A percentile compares a stretch with the other conserved stretches of the same genome.
These are phyloP conservation scores for Armadillidium nasatum DNA, from an alignment of 1,140 invertebrate genomes.

Conservation along the genomic window DNA sequence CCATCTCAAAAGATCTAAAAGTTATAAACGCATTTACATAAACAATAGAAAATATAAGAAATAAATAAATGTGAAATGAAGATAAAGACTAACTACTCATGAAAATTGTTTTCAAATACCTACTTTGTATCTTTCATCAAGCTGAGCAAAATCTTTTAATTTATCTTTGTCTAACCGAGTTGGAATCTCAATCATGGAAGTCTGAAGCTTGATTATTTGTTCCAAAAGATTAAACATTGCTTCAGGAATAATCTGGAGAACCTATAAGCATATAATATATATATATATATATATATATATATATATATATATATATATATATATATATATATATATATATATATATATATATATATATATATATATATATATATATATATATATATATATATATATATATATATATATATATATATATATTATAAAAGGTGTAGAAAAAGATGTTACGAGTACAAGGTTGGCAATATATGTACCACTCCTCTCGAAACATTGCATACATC, in stretches of 20 bases:
- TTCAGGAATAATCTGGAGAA: conserved; percentile 94
- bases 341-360: conserved; percentile 13
- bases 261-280: conserved; percentile 48
- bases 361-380: neutral
- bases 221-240: conserved; percentile 71
- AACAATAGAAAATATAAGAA: no score
- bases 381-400: conserved; percentile 15
- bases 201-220: conserved; percentile 53
- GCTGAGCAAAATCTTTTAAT: conserved; percentile 84
- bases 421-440: no score
- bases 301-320: conserved; percentile 2
- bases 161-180: conserved; percentile 93
- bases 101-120: neutral
- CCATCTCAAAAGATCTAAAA: no score
- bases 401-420: no score
- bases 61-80: no score
- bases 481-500: no score
- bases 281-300: conserved; percentile 1
- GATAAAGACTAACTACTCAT: no score
- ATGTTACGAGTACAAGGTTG: no score
- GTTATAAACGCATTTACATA: no score
- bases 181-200: conserved; percentile 79
- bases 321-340: conserved; percentile 3
- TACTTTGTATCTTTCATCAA: conserved; percentile 77
- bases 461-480: no score